phyloP scores from a whole-genome alignment of 2,797 vertebrate species.

The Hypotaenidia philippensis region DNA sequence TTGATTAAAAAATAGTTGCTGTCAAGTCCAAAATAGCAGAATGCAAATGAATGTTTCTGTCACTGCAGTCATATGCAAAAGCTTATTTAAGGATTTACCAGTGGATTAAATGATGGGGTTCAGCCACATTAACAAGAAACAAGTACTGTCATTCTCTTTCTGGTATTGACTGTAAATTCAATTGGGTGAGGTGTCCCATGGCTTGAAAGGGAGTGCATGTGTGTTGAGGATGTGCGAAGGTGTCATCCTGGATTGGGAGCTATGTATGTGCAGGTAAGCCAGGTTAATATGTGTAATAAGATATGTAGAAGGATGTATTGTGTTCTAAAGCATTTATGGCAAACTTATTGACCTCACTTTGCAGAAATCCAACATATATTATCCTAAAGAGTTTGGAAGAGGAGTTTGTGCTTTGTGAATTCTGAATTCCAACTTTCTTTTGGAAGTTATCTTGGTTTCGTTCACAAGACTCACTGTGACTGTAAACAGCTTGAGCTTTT shows the following conservation, averaged over 20 bases:
- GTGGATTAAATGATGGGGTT: background rate
- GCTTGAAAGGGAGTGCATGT: background rate
- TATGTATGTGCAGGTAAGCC: background rate
- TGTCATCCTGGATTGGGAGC: background rate
- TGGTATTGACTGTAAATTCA: background rate
- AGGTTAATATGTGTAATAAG: background rate
- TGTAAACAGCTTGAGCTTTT: background rate
- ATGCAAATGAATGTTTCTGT: conserved; percentile 1
- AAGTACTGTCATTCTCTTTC: background rate
- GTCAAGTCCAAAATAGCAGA: conserved; percentile 28
- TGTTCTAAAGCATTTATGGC: background rate
- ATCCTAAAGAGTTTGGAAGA: background rate
- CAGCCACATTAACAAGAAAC: background rate
- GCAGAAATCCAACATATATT: background rate
- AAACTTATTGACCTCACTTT: background rate
- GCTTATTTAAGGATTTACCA: background rate
- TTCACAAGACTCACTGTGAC: background rate
- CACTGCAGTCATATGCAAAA: background rate
- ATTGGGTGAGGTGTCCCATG: background rate
- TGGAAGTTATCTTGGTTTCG: background rate
- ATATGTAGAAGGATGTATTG: background rate
- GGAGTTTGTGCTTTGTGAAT: background rate
- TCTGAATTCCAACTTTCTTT: background rate
- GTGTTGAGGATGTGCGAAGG: background rate
- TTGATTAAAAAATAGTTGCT: conserved; percentile 3